These are phyloP conservation scores for Melanotaenia boesemani DNA, from an alignment of 2,797 vertebrate genomes.

Conservation along the genomic window DNA sequence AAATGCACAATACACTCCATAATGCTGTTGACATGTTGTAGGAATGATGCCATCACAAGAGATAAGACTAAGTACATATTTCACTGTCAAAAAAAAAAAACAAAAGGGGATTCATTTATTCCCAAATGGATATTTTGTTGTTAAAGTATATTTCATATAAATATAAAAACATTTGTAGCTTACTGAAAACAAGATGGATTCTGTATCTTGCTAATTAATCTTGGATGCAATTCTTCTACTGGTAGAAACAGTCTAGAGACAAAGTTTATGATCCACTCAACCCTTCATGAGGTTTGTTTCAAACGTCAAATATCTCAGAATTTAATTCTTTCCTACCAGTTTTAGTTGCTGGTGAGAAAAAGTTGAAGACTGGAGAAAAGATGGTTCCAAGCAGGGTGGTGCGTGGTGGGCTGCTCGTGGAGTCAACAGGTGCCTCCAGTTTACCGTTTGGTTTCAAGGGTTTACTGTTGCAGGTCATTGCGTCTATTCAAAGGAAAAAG, in stretches of 20 bases:
- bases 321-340: slow-evolving; percentile 88
- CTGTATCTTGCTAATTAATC: no score
- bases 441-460: slow-evolving; percentile 94
- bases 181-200: neutral
- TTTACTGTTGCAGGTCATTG: slow-evolving; percentile 91
- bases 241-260: neutral
- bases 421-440: slow-evolving; percentile 85
- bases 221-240: neutral
- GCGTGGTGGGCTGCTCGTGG: slow-evolving; percentile 90
- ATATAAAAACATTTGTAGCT: neutral
- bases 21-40: no score
- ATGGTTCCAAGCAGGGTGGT: slow-evolving; percentile 97
- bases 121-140: neutral
- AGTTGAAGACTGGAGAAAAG: slow-evolving; percentile 99
- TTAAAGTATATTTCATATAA: neutral
- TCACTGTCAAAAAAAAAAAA: neutral
- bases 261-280: neutral
- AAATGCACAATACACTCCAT: no score
- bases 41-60: no score
- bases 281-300: neutral
- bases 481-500: slow-evolving; percentile 76
- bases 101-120: neutral
- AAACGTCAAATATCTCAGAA: neutral
- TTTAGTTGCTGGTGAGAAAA: slow-evolving; percentile 99
- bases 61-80: neutral